phyloP scores from a whole-genome alignment of 92 coral and sea anemone genomes.

The Nematostella vectensis region DNA sequence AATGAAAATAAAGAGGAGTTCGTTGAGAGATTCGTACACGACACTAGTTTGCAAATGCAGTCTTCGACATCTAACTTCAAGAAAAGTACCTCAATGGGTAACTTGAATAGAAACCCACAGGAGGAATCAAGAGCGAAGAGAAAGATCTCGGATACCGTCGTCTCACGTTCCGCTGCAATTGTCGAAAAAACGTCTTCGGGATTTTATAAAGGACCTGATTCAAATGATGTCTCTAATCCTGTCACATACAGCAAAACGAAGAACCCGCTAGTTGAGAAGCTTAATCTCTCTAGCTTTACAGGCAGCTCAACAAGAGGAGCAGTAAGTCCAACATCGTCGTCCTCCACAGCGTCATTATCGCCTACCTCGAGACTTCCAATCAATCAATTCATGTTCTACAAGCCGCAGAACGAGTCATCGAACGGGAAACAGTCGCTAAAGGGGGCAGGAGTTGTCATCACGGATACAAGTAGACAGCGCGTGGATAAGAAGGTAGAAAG shows the following conservation, averaged over 20 bases:
- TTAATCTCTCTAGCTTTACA: background rate
- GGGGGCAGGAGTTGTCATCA: slow-evolving; percentile 16
- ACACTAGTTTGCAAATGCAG: background rate
- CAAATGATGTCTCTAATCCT: too few species aligned
- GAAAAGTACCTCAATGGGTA: slow-evolving; percentile 1
- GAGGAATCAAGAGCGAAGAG: too few species aligned
- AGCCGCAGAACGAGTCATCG: slow-evolving; percentile 9
- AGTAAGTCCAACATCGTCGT: slow-evolving; percentile 20
- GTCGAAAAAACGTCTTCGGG: background rate
- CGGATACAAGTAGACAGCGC: slow-evolving; percentile 29
- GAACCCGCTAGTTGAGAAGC: background rate
- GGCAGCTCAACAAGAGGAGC: background rate
- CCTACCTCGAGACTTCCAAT: slow-evolving; percentile 20
- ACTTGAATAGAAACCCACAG: too few species aligned
- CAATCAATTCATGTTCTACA: slow-evolving; percentile 20
- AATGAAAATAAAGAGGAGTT: background rate
- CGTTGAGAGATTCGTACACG: background rate
- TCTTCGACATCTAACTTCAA: background rate
- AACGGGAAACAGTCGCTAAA: slow-evolving; percentile 18
- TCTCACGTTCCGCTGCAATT: background rate
- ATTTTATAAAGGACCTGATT: too few species aligned
- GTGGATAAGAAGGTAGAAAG: slow-evolving; percentile 1
- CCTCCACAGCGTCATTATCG: slow-evolving; percentile 11
- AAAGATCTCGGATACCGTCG: background rate
- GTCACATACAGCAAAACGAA: too few species aligned